phyloP scores from a whole-genome alignment of 1,140 invertebrate genomes.

The Leptopilina clavipes region DNA sequence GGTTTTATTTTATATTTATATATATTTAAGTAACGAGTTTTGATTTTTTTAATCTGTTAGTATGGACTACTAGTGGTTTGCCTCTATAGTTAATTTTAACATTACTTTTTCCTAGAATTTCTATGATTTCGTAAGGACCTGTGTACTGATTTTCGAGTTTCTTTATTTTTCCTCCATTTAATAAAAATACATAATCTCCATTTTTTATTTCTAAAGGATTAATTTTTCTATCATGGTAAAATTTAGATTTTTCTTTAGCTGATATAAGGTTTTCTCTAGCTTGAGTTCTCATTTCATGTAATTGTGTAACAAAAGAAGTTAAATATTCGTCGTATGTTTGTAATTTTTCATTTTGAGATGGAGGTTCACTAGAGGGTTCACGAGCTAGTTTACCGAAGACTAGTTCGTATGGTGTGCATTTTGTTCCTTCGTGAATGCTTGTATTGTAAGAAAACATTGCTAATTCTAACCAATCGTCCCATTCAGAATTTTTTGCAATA shows the following conservation, averaged over 20 bases:
- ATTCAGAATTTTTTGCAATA: not conserved
- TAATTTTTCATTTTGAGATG: slow-evolving; percentile 16
- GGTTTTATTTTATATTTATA: no score
- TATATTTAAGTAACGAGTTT: no score
- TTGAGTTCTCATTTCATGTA: slow-evolving; percentile 37
- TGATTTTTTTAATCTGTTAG: no score
- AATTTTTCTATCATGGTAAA: slow-evolving; percentile 45
- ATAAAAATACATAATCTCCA: slow-evolving; percentile 39
- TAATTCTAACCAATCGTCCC: not conserved
- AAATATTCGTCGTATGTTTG: slow-evolving; percentile 45
- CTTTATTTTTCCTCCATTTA: slow-evolving; percentile 36
- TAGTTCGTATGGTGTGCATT: slow-evolving; percentile 45
- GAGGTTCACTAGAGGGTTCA: slow-evolving; percentile 32
- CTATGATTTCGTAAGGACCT: no score
- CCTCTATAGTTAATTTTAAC: no score
- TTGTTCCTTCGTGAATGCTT: slow-evolving; percentile 26
- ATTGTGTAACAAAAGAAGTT: slow-evolving; percentile 34
- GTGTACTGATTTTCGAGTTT: no score
- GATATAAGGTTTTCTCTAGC: slow-evolving; percentile 38
- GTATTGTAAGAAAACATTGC: slow-evolving; percentile 39
- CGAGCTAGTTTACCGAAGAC: slow-evolving; percentile 35
- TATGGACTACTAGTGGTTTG: no score
- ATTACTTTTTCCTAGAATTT: no score
- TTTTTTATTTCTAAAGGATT: slow-evolving; percentile 38
- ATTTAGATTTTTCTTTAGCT: slow-evolving; percentile 45